These are phyloP conservation scores for Portevinia maculata DNA, from an alignment of 2,888 invertebrate genomes.

Conservation along the genomic window DNA sequence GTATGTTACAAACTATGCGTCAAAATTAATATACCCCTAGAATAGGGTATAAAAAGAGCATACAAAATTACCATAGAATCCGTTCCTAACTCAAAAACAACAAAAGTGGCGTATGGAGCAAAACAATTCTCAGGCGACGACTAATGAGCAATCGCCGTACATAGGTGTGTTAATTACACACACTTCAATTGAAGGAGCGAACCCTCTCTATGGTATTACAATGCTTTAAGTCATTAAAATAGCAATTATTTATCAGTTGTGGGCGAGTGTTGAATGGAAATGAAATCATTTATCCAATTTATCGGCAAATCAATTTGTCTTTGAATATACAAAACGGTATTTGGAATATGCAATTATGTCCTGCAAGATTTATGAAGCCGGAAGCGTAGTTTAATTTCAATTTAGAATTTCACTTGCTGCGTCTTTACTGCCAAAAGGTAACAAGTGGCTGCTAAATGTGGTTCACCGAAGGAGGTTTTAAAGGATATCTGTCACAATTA, in stretches of 20 bases:
- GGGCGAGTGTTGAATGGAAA: slow-evolving; percentile 44
- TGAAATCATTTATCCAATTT: slow-evolving; percentile 53
- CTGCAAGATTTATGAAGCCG: slow-evolving; percentile 4
- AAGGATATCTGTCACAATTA: too few species aligned
- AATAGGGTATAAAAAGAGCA: too few species aligned
- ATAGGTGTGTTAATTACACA: slow-evolving; percentile 4
- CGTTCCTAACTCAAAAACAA: too few species aligned
- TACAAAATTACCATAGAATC: too few species aligned
- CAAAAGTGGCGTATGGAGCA: too few species aligned
- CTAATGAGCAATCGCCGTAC: slow-evolving; percentile 2
- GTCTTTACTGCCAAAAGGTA: too few species aligned
- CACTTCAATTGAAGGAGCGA: not conserved
- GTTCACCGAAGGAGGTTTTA: too few species aligned
- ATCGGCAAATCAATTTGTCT: slow-evolving; percentile 52
- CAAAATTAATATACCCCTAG: too few species aligned
- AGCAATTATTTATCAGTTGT: slow-evolving; percentile 54
- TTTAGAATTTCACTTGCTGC: not conserved
- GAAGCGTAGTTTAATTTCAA: slow-evolving; percentile 27
- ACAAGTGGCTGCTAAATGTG: too few species aligned
- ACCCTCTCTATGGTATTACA: too few species aligned
- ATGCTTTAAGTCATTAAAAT: slow-evolving; percentile 31
- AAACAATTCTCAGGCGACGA: too few species aligned
- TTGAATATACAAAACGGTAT: not conserved
- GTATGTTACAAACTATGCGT: too few species aligned
- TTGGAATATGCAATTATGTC: slow-evolving; percentile 16